These are phyloP conservation scores for Brassicogethes aeneus DNA, from an alignment of 2,888 invertebrate species.

Conservation along the genomic window DNA sequence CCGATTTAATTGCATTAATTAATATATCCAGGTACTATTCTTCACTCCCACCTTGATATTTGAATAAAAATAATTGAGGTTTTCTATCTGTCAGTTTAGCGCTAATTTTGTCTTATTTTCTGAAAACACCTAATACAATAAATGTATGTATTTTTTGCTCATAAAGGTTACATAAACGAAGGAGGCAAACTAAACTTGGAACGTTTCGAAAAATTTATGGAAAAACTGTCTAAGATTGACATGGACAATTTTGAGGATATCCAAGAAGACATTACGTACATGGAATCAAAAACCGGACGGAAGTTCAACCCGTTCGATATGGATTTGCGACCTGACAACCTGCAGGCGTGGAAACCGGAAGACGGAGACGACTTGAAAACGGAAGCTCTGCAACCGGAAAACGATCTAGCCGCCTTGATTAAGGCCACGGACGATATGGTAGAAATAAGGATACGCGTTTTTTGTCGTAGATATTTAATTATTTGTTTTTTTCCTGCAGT, in stretches of 20 bases:
- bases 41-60: too few relatives aligned
- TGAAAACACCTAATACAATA: background rate
- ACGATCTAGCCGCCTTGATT: slow-evolving; percentile 49
- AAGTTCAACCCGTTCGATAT: slow-evolving; percentile 21
- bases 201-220: slow-evolving; percentile 80
- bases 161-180: slow-evolving; percentile 86
- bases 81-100: too few relatives aligned
- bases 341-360: slow-evolving; percentile 32
- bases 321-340: slow-evolving; percentile 13
- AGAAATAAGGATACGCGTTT: too few relatives aligned
- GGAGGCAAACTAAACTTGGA: slow-evolving; percentile 71
- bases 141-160: slow-evolving; percentile 1
- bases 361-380: slow-evolving; percentile 42
- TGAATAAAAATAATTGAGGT: too few relatives aligned
- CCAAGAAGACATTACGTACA: slow-evolving; percentile 74
- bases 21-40: too few relatives aligned
- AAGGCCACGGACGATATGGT: slow-evolving; percentile 56
- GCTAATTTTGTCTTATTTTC: background rate
- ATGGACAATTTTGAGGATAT: slow-evolving; percentile 66
- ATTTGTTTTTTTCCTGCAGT: slow-evolving; percentile 14
- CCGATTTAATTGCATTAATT: too few relatives aligned
- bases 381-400: slow-evolving; percentile 27
- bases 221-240: slow-evolving; percentile 63
- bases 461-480: slow-evolving; percentile 6
- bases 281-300: slow-evolving; percentile 69